phyloP scores from a whole-genome alignment of 2,113 vertebrate genomes.

The Oreochromis aureus region DNA sequence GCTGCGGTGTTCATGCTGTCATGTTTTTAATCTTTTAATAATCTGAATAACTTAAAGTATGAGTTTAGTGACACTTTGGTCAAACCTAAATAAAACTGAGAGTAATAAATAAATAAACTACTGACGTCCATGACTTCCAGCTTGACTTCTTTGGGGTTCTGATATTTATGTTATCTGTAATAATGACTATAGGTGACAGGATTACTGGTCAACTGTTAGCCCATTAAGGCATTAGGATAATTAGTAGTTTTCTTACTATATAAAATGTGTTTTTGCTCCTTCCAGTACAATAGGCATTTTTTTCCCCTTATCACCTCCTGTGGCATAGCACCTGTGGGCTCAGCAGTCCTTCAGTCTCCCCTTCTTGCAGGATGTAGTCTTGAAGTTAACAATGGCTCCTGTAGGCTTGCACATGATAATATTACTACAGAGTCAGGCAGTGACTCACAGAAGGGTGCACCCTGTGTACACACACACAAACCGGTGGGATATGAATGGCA shows the following conservation, averaged over 20 bases:
- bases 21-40: not conserved
- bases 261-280: not conserved
- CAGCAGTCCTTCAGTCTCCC: not conserved
- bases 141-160: not conserved
- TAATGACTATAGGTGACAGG: not conserved
- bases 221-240: not conserved
- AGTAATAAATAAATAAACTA: fast-evolving
- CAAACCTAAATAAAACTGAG: not conserved
- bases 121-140: not conserved
- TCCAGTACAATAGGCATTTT: not conserved
- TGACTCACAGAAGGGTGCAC: not conserved
- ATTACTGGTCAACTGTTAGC: not conserved
- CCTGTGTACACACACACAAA: not conserved
- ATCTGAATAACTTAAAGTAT: not conserved
- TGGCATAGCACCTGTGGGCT: not conserved
- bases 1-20: not conserved
- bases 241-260: not conserved
- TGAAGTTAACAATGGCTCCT: not conserved
- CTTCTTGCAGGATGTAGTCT: not conserved
- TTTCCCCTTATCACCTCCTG: not conserved
- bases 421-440: not conserved
- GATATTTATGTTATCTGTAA: not conserved
- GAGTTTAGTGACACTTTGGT: not conserved
- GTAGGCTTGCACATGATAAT: not conserved
- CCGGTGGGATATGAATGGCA: conserved; percentile 14